A percentile compares a stretch with the other conserved stretches of the same genome.
phyloP scores from a whole-genome alignment of 2,113 vertebrate species.

The Echinops telfairi region DNA sequence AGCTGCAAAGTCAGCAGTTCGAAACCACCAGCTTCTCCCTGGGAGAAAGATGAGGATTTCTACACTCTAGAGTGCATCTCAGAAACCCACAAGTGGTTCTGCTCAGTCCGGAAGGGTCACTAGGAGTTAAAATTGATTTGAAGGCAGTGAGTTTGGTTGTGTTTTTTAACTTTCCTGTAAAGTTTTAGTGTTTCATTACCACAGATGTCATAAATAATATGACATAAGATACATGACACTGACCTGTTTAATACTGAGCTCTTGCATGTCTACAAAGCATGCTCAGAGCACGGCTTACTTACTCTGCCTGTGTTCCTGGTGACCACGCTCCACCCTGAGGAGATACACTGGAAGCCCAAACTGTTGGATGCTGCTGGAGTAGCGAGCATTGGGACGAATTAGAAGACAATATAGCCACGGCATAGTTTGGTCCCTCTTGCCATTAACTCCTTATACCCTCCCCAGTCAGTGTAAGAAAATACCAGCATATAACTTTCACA shows the following conservation, averaged over 20 bases:
- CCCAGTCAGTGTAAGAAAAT: not conserved
- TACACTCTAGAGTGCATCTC: no score
- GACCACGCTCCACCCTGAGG: not conserved
- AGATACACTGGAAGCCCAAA: slow-evolving; percentile 28
- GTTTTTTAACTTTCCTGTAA: no score
- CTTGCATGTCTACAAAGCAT: not conserved
- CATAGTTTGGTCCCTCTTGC: not conserved
- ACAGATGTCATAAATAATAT: not conserved
- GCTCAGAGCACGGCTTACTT: not conserved
- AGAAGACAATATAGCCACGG: slow-evolving; percentile 7
- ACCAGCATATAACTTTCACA: not conserved
- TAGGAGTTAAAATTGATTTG: not conserved
- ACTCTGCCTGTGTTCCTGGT: not conserved
- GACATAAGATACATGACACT: not conserved
- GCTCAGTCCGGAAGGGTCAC: no score
- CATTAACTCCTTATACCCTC: not conserved
- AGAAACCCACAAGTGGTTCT: no score
- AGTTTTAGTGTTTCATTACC: not conserved
- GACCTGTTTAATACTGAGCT: not conserved
- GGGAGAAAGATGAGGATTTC: no score
- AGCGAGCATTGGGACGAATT: not conserved
- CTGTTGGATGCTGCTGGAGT: slow-evolving; percentile 7
- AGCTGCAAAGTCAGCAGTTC: no score
- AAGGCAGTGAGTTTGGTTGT: no score
- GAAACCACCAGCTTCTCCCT: no score